Base-by-base conservation (phyloP, 2,113 vertebrate species). In the Montifringilla adamsi region DNA sequence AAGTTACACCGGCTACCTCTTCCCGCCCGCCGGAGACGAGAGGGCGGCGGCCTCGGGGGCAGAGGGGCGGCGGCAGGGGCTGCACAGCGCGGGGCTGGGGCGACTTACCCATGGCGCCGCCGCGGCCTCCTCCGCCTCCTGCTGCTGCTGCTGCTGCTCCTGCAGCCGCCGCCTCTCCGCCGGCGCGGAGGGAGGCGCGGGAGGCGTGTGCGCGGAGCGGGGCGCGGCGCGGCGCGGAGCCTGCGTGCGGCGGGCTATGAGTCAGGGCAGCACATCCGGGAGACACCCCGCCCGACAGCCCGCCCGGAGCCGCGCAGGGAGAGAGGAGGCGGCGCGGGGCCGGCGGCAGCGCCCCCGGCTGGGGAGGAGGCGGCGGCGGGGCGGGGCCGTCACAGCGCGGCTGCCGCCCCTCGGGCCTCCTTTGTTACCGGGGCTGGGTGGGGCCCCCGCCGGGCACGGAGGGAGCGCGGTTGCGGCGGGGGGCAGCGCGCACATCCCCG, bases 81-180 rank as follows among this genome's bases (percentile, higher is more conserved):
- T 63, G 63, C 82, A 70, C 58, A 21, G 83, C 27, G 52, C 64
- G 43, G 27, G 74, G 74, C 69, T 16, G 50, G 43, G 41, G 85
- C 14, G 49, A 92, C 96, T 97, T 92, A 97, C 96, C 96, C 96
- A 97, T 97, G 85, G 74, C 59, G 78, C 73, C 12, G 85, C 90
- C 69, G 86, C 83, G 84, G 75, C 73, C 64, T 60, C 84, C 22
- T 43, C 87, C 67, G 26, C n/a, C 74, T 15, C 8, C 56, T 37
- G 5, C 82, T 26, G 20, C 47, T n/a, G n/a, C n/a, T 30, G 39
- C 60, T 43, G 64, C 64, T 8, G 53, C 64, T 81, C n/a, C 64
- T 35, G 24, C 33, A 52, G 75, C 68, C n/a, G 16, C 72, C 72
- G 49, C 80, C 82, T 79, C 90, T 77, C 67, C 81, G 90, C 17